Base-by-base conservation (phyloP, 2,113 vertebrate species). In the Erythrocebus patas region DNA sequence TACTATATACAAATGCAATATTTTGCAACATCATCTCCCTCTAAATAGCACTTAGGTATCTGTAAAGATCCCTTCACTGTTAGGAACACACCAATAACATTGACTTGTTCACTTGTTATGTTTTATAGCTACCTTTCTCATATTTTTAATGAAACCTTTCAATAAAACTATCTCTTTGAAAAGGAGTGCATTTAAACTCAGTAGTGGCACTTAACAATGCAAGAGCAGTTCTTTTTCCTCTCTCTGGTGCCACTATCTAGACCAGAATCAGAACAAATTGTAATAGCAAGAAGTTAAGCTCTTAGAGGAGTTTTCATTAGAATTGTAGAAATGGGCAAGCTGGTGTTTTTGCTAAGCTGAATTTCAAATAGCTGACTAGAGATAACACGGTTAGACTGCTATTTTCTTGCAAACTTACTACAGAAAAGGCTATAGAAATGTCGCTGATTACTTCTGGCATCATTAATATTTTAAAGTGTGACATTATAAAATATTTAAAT, bases 401-500 rank as follows among this genome's bases (percentile, higher is more conserved):
- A 13, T 89, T 97, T 93, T 91, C 92, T 96, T 89, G 85, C 70
- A 89, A 95, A 18, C 66, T 87, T 96, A 89, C 94, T 75, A 70
- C 55, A 38, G 96, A 95, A 93, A 95, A 97, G 93, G 17, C 96
- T 97, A 86, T 50, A 89, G 52, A n/a, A n/a, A 96, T 96, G 98
- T 91, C 97, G 97, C 94, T 50, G 97, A 98, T 98, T 98, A 93
- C 97, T 98, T 79, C 95, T 97, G 97, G 14, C 73, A 84, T 92
- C 97, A 98, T 99, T 98, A 99, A 99, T 99, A 99, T 99, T 99
- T 99, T 98, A 99, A 98, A 97, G 35, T 85, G 87, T 96, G 96
- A 98, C 89, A n/a, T 97, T 96, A 98, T 99, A 98, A 99, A 99
- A 99, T 99, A 99, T 99, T 99, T 98, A 99, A 98, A 98, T 96